Base-by-base conservation (phyloP, 2,888 invertebrate species). In the Aporophyla lueneburgensis region DNA sequence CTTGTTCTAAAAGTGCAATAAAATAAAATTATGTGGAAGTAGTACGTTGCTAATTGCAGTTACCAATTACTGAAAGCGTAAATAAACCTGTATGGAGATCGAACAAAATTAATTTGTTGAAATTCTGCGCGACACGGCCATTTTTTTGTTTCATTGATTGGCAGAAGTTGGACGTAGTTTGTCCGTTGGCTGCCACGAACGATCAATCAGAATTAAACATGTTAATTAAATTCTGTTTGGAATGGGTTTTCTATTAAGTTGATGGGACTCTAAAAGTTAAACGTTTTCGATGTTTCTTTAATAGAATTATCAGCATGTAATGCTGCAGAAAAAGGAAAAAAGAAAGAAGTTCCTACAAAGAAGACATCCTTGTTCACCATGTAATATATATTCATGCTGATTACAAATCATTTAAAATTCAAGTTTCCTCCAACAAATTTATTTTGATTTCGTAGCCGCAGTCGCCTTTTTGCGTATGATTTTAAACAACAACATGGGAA, bases 121-220 rank as follows among this genome's bases (percentile, higher is more conserved):
- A 63, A 68, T 71, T 71, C 33, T 24, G 49, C 19, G 24, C 58
- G 40, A 27, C 24, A n/a, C 27, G 51, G 19, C 6, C 5, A 56
- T 67, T 71, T 56, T 71, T 82, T 68, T 46, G 63, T 77, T 71
- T 16, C 53, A 51, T 71, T 80, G 58, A 71, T 63, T 77, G 77
- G 49, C 58, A 58, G 56, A 43, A 63, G 65, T 67, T 77, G 24
- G 27, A 49, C 21, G 58, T 65, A 69, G 53, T 40, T 40, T 46
- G 53, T 59, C 56, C 16, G n/a, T 46, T 69, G 33, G 59, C 16
- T 27, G 56, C 27, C 46, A 33, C 16, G 56, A 27, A 24, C 59
- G 24, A 68, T 63, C 49, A 77, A 68, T 75, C 71, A 80, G n/a
- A 82, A 71, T 71, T 71, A 80, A 82, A 68, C 14, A 65, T 77